These are phyloP conservation scores for Drosophila sp. DNA, from an alignment of 1,140 invertebrate species.

Conservation along the genomic window DNA sequence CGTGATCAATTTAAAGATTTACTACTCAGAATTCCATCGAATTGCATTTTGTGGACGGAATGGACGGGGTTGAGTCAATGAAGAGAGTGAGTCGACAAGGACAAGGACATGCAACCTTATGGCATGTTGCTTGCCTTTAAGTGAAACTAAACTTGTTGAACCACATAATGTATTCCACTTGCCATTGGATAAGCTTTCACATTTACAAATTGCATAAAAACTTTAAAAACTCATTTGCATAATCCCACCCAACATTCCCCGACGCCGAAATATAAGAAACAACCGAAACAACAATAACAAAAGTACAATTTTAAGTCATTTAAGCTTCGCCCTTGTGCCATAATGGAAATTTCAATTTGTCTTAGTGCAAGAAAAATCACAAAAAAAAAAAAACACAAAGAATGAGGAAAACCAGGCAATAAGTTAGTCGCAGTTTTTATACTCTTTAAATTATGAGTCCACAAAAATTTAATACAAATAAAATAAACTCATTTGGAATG, in stretches of 20 bases:
- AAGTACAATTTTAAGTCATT: slow-evolving; percentile 17
- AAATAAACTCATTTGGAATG: background rate
- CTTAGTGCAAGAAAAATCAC: slow-evolving; percentile 4
- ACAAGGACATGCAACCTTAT: background rate
- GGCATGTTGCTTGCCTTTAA: no score
- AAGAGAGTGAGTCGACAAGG: background rate
- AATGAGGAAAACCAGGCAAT: background rate
- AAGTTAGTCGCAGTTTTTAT: background rate
- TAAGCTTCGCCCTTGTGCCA: slow-evolving; percentile 1
- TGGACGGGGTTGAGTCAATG: background rate
- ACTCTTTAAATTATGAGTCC: background rate
- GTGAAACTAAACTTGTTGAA: slow-evolving; percentile 1
- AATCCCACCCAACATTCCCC: background rate
- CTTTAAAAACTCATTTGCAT: slow-evolving; percentile 13
- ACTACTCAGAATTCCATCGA: background rate
- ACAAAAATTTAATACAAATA: slow-evolving; percentile 46
- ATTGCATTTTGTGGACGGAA: background rate
- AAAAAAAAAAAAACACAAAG: background rate
- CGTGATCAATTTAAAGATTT: slow-evolving; percentile 1
- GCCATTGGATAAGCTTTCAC: background rate
- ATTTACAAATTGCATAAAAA: slow-evolving; percentile 6
- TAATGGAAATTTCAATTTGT: slow-evolving; percentile 14
- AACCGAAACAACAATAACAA: slow-evolving; percentile 6
- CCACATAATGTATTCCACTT: background rate
- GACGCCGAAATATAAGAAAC: slow-evolving; percentile 6